Evolutionary conservation across 2,113 vertebrate genomes (phyloP).

Genomic region (Riparia riparia): DNA sequence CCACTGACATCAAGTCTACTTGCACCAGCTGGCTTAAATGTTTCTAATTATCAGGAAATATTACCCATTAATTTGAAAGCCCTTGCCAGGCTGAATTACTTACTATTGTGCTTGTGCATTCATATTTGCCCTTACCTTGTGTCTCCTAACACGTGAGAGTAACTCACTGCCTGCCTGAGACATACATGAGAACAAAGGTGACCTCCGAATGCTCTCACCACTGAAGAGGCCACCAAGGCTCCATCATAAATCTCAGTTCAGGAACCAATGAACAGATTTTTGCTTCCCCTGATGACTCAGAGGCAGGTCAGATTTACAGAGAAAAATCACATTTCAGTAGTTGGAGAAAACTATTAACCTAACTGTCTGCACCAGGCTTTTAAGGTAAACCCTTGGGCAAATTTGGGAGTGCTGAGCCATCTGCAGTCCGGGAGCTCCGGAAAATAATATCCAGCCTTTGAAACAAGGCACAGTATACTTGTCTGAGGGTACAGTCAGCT

Average conservation of each 20-base stretch:
- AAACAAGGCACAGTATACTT: not conserved
- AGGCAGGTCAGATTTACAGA: not conserved
- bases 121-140: accelerated
- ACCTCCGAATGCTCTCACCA: not conserved
- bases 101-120: not conserved
- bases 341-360: not conserved
- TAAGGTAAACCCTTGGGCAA: not conserved
- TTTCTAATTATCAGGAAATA: conserved; percentile 46
- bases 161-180: not conserved
- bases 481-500: not conserved
- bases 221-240: not conserved
- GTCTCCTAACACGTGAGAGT: not conserved
- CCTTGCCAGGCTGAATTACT: not conserved
- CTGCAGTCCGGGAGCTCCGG: not conserved
- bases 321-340: conserved; percentile 8
- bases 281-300: not conserved
- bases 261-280: not conserved
- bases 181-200: not conserved
- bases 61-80: not conserved
- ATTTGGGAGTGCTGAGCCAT: not conserved
- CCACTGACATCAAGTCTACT: conserved; percentile 4
- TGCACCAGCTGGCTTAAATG: conserved; percentile 21
- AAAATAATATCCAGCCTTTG: not conserved
- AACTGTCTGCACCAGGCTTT: not conserved
- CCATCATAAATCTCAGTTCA: not conserved